These are phyloP conservation scores for Alcedo quadribrachys DNA, from an alignment of 2,797 vertebrate species.

Conservation along the genomic window DNA sequence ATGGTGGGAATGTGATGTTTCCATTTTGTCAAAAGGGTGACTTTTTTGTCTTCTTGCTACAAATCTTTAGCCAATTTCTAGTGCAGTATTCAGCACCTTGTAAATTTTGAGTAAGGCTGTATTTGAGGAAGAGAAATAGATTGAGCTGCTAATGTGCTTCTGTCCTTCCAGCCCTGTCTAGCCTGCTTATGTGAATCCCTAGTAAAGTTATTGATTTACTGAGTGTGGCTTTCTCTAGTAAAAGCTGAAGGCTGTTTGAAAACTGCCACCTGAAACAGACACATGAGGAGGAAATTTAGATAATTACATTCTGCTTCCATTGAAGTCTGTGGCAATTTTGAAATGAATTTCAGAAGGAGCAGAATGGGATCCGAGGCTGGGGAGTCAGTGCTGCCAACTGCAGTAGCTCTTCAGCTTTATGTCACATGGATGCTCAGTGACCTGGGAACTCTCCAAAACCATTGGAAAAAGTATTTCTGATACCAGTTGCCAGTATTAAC, in stretches of 20 bases:
- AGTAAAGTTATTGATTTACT: slow-evolving; percentile 45
- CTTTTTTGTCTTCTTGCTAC: neutral
- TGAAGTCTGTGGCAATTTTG: neutral
- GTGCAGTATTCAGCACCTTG: neutral
- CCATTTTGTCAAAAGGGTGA: neutral
- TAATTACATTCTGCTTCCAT: neutral
- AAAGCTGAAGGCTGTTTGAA: slow-evolving; percentile 32
- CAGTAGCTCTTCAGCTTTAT: neutral
- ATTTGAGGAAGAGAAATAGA: slow-evolving; percentile 35
- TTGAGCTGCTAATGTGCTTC: slow-evolving; percentile 3
- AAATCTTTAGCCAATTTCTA: neutral
- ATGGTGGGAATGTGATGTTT: slow-evolving; percentile 29
- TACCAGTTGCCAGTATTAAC: neutral
- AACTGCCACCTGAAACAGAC: slow-evolving; percentile 18
- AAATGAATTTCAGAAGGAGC: neutral
- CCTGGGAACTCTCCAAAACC: neutral
- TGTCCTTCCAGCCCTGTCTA: neutral
- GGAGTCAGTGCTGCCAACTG: neutral
- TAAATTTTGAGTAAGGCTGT: slow-evolving; percentile 24
- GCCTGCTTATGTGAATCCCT: slow-evolving; percentile 16
- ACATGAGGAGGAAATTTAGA: neutral
- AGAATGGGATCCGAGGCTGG: neutral
- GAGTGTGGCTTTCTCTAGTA: neutral
- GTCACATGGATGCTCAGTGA: neutral
- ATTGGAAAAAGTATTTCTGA: neutral